Conservation (phyloP, 2,113 vertebrate species). For the Leptosomus discolor region DNA sequence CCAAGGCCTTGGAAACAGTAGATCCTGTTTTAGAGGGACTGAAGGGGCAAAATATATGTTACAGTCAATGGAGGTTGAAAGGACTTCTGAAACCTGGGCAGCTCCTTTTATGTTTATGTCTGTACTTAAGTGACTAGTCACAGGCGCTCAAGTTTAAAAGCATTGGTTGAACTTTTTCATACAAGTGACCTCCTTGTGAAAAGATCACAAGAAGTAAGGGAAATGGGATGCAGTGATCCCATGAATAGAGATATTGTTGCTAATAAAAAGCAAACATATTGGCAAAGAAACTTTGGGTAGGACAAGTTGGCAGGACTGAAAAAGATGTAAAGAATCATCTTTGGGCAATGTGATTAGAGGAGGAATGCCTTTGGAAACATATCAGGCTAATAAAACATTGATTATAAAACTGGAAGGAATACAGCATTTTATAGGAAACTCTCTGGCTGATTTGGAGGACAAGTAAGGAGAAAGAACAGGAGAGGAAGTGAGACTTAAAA, state of each 20-base stretch:
- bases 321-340: neutral
- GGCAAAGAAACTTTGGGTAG: neutral
- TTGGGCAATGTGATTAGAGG: neutral
- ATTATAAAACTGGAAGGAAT: neutral
- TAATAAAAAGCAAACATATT: neutral
- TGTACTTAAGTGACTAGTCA: neutral
- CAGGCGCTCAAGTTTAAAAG: neutral
- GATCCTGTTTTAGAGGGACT: neutral
- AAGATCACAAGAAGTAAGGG: neutral
- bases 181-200: neutral
- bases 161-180: neutral
- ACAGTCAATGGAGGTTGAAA: neutral
- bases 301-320: neutral
- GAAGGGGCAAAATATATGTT: neutral
- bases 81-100: neutral
- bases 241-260: neutral
- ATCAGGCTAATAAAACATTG: neutral
- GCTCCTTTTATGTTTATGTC: neutral
- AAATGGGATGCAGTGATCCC: neutral
- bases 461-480: neutral
- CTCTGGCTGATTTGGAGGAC: neutral
- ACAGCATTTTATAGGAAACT: neutral
- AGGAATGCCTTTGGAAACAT: neutral
- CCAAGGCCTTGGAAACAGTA: neutral
- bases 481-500: neutral